Evolutionary conservation across 2,113 vertebrate genomes (phyloP), one percentile per base, ranked within the genome.

Genomic region (Pseudorasbora parva): DNA sequence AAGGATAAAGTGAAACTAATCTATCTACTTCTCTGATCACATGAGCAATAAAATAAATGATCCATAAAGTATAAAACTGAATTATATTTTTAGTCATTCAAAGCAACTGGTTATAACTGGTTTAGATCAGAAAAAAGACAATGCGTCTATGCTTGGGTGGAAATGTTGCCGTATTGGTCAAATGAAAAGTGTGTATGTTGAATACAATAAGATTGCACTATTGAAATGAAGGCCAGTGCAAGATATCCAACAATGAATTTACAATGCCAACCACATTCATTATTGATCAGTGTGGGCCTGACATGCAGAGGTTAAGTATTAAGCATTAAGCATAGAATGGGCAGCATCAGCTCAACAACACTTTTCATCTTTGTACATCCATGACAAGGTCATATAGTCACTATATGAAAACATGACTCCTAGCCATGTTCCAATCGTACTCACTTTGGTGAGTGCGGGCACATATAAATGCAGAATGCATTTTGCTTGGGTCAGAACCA

Each of bases 381-480:
- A 76, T 43, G 59, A 68, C 66, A 82, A 81, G 78, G 71, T 76
- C 82, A 76, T 23, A 23, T 23, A 81, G 23, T 33, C 30, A 25
- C 47, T 19, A 49, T 59, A 78, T 47, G 21, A 82, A 82, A 51
- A 78, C 8, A 8, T 30, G 21, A 15, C 33, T 27, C 10, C 25
- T 17, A 59, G 25, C 54, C 66, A 19, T 62, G 23, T 9, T 17
- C 4, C 14, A 57, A 30, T 66, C 14, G 59, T 15, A 86, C 71
- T 82, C 80, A 49, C 30, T 37, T 59, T 33, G 27, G 77, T 41
- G 66, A 62, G 15, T 56, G 62, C 27, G 43, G 64, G 41, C 56
- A 68, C 71, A 78, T 85, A 69, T 21, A 23, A 62, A 66, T 89
- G 85, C 68, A 88, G 82, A 56, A 68, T 74, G 15, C 82, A 68